phyloP scores from a whole-genome alignment of 2,113 vertebrate genomes.

The Esox niger region DNA sequence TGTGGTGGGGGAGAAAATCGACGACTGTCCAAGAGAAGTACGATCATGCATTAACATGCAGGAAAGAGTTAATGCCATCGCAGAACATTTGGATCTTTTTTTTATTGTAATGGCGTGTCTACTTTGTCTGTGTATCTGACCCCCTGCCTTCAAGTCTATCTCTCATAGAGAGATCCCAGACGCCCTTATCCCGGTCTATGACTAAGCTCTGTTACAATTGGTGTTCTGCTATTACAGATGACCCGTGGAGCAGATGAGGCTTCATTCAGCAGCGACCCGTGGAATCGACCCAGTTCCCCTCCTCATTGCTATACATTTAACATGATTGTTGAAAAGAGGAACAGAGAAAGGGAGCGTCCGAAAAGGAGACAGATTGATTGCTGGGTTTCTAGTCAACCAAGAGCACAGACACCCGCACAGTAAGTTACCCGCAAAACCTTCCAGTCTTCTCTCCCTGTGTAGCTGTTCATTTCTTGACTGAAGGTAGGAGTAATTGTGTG shows the following conservation, averaged over 20 bases:
- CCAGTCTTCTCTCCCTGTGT: conserved; percentile 11
- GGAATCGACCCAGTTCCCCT: conserved; percentile 39
- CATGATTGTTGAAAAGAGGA: neutral
- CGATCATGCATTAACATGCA: conserved; percentile 54
- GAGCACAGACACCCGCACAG: neutral
- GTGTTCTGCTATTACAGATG: conserved; percentile 36
- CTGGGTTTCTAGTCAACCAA: neutral
- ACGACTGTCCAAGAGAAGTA: conserved; percentile 39
- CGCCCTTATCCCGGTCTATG: conserved; percentile 46
- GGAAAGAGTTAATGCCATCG: conserved; percentile 46
- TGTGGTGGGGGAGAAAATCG: conserved; percentile 2
- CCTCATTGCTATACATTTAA: conserved; percentile 32
- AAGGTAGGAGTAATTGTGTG: conserved; percentile 54
- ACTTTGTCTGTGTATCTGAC: conserved; percentile 41
- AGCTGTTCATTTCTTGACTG: conserved; percentile 33
- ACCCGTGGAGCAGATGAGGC: conserved; percentile 33
- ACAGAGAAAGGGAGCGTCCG: neutral
- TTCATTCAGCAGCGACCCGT: conserved; percentile 38
- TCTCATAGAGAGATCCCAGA: conserved; percentile 38
- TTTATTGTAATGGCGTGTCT: conserved; percentile 39
- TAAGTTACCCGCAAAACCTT: too few species aligned
- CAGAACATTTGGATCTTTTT: conserved; percentile 34
- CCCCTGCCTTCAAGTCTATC: conserved; percentile 41
- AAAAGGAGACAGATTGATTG: conserved; percentile 1
- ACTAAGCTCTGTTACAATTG: conserved; percentile 39